Conservation (phyloP, 1,140 invertebrate genomes). For the Drosophila nannoptera region DNA sequence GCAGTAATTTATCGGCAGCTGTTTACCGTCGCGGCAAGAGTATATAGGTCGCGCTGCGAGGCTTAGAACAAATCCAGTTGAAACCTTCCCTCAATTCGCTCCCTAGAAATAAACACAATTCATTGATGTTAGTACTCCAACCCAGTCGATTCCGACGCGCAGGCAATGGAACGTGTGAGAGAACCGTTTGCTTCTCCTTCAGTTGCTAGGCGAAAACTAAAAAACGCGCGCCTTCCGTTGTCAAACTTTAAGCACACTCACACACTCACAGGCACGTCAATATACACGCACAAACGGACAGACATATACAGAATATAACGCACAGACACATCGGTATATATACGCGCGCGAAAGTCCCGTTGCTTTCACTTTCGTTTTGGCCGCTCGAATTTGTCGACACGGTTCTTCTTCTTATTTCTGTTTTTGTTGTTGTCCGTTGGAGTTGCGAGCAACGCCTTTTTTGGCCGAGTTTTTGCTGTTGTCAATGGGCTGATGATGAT, state of each 20-base stretch:
- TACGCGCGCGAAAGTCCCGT: slow-evolving; percentile 24
- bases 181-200: background rate
- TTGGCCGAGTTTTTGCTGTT: slow-evolving; percentile 13
- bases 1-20: slow-evolving; percentile 48
- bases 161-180: background rate
- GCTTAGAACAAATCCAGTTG: slow-evolving; percentile 32
- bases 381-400: slow-evolving; percentile 4
- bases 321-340: background rate
- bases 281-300: slow-evolving; percentile 9
- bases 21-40: slow-evolving; percentile 12
- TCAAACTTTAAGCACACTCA: slow-evolving; percentile 22
- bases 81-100: background rate
- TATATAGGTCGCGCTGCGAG: slow-evolving; percentile 20
- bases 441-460: slow-evolving; percentile 49
- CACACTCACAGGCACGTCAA: slow-evolving; percentile 13
- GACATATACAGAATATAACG: slow-evolving; percentile 5
- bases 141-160: slow-evolving; percentile 3
- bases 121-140: slow-evolving; percentile 63
- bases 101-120: slow-evolving; percentile 19
- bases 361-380: slow-evolving; percentile 47
- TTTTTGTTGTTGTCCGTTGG: slow-evolving; percentile 15
- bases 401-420: slow-evolving; percentile 8
- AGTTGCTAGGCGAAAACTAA: slow-evolving; percentile 8
- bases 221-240: slow-evolving; percentile 43
- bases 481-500: slow-evolving; percentile 33